Percentiles rank a stretch among this genome's conserved stretches.
These are phyloP conservation scores for Pammene aurita DNA, from an alignment of 2,888 invertebrate genomes.

Conservation along the genomic window DNA sequence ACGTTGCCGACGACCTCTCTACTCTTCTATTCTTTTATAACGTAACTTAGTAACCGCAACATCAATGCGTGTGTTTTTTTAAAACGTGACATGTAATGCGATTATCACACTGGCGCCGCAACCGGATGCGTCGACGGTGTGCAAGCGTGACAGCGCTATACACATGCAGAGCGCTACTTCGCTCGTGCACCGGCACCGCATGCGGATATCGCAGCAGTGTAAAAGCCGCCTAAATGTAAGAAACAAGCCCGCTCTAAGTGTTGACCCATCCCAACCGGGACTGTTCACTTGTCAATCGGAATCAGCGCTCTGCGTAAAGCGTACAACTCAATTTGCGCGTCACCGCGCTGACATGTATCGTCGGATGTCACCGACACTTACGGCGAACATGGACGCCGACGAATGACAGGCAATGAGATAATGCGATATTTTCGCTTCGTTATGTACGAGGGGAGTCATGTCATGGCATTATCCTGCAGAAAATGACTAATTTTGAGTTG, in stretches of 20 bases:
- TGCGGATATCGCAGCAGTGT: too few species aligned
- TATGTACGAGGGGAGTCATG: slow-evolving; percentile 15
- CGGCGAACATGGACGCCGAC: slow-evolving; percentile 41
- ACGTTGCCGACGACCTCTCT: too few species aligned
- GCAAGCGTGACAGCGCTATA: too few species aligned
- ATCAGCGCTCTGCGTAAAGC: slow-evolving; percentile 58
- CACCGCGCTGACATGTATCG: slow-evolving; percentile 59
- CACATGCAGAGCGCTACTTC: too few species aligned
- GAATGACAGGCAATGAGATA: slow-evolving; percentile 31
- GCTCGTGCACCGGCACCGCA: too few species aligned
- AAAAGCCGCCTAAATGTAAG: too few species aligned
- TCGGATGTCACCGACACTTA: slow-evolving; percentile 69
- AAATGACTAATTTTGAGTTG: neutral
- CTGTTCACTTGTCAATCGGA: slow-evolving; percentile 65
- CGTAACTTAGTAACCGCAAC: too few species aligned
- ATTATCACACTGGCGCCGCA: too few species aligned
- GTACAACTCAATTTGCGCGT: slow-evolving; percentile 73
- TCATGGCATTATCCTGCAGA: neutral
- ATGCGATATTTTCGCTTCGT: slow-evolving; percentile 22
- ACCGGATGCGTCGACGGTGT: too few species aligned
- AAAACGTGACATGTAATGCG: neutral
- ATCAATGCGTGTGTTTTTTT: neutral
- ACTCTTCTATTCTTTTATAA: too few species aligned
- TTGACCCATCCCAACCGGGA: slow-evolving; percentile 32
- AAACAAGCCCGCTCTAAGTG: slow-evolving; percentile 17